Percentiles rank a stretch among this genome's conserved stretches.
phyloP scores from a whole-genome alignment of 2,797 vertebrate species.

The Enteromius paludinosus region DNA sequence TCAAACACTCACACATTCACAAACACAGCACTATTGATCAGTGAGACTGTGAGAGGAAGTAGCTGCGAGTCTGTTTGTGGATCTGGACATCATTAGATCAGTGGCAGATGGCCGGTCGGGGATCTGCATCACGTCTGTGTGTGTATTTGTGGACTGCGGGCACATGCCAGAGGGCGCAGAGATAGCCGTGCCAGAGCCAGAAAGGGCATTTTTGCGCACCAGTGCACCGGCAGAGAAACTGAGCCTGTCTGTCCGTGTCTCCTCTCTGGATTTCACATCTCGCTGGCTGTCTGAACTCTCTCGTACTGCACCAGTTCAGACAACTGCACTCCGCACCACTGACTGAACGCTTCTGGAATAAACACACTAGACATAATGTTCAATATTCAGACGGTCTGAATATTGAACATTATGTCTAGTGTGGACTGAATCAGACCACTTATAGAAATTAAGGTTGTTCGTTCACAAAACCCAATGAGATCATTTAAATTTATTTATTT shows the following conservation, averaged over 20 bases:
- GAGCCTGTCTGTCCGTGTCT: background rate
- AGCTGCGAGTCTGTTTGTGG: background rate
- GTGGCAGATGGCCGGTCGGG: conserved; percentile 39
- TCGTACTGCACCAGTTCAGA: conserved; percentile 17
- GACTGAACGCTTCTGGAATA: background rate
- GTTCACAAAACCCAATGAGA: too few species aligned
- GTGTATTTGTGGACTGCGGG: conserved; percentile 19
- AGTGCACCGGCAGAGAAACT: conserved; percentile 26
- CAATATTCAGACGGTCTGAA: too few species aligned
- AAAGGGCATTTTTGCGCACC: conserved; percentile 47
- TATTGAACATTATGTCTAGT: too few species aligned
- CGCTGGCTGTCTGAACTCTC: background rate
- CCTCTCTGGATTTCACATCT: conserved; percentile 8
- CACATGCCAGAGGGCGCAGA: conserved; percentile 26
- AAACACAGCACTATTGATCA: conserved; percentile 5
- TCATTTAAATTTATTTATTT: too few species aligned
- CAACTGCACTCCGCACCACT: background rate
- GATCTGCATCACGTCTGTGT: conserved; percentile 32
- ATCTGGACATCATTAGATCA: conserved; percentile 35
- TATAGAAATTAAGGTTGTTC: background rate
- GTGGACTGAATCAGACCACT: too few species aligned
- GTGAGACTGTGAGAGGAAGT: background rate
- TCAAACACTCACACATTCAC: background rate
- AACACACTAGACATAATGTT: background rate
- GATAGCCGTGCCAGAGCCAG: conserved; percentile 17